phyloP scores from a whole-genome alignment of 2,888 invertebrate species.

The Chrysodeixis includens region DNA sequence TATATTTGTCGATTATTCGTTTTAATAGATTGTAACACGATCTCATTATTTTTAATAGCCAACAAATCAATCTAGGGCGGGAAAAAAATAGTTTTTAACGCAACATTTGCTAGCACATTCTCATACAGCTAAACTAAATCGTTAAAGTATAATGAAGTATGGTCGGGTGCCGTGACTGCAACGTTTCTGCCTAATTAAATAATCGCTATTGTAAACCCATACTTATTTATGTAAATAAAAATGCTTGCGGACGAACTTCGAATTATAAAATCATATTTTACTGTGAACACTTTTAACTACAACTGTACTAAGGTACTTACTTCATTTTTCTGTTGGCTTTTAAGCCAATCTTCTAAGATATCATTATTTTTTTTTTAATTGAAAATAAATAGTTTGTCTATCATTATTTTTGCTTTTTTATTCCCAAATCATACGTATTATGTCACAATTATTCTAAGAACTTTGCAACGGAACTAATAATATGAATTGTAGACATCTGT shows the following conservation, averaged over 20 bases:
- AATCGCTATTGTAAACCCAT: slow-evolving; percentile 71
- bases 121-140: slow-evolving; percentile 51
- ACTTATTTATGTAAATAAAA: slow-evolving; percentile 72
- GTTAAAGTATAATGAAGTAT: slow-evolving; percentile 43
- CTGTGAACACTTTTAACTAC: slow-evolving; percentile 18
- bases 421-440: too few relatives aligned
- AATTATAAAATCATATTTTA: slow-evolving; percentile 46
- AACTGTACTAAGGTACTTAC: slow-evolving; percentile 23
- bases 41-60: slow-evolving; percentile 42
- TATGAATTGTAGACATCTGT: neutral
- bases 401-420: too few relatives aligned
- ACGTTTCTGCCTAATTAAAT: slow-evolving; percentile 73
- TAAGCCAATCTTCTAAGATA: neutral
- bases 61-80: slow-evolving; percentile 21
- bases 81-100: slow-evolving; percentile 24
- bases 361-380: too few relatives aligned
- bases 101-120: slow-evolving; percentile 39
- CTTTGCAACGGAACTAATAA: neutral
- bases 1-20: neutral
- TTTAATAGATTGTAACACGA: slow-evolving; percentile 11
- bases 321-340: neutral
- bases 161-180: slow-evolving; percentile 54
- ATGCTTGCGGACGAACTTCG: slow-evolving; percentile 43
- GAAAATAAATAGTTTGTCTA: too few relatives aligned
- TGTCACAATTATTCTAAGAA: neutral